Percentiles rank a stretch among this genome's conserved stretches.
Evolutionary conservation across 2,888 invertebrate genomes (phyloP).

Genomic region (Lamellibrachia columna): DNA sequence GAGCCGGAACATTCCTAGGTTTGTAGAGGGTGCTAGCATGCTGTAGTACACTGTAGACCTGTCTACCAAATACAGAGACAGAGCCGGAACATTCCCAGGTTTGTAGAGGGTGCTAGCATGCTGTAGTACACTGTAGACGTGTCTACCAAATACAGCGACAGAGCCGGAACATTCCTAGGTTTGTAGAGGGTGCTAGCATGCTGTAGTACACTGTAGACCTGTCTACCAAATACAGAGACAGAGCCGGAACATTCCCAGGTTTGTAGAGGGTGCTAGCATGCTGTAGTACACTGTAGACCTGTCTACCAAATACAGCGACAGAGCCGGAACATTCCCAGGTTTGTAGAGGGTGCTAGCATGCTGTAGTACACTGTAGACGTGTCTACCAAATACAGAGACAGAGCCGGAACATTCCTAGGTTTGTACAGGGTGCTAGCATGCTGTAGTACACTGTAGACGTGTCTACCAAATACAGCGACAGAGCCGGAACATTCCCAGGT

Average conservation of each 20-base stretch:
- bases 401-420: conserved; percentile 54
- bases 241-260: conserved; percentile 54
- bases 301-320: conserved; percentile 59
- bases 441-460: not conserved
- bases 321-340: conserved; percentile 54
- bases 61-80: conserved; percentile 64
- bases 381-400: conserved; percentile 64
- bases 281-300: not conserved
- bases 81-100: conserved; percentile 54
- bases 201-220: too few species aligned
- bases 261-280: conserved; percentile 20
- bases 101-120: conserved; percentile 20
- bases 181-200: conserved; percentile 17
- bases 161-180: conserved; percentile 54
- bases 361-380: too few species aligned
- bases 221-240: conserved; percentile 64
- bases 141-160: conserved; percentile 59
- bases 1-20: conserved; percentile 54
- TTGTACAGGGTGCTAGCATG: conserved; percentile 19
- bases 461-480: conserved; percentile 59
- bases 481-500: conserved; percentile 54
- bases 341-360: conserved; percentile 17
- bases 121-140: not conserved
- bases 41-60: too few species aligned
- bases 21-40: conserved; percentile 17